Conservation (phyloP, 2,888 invertebrate species). For the Elaeidobius kamerunicus region DNA sequence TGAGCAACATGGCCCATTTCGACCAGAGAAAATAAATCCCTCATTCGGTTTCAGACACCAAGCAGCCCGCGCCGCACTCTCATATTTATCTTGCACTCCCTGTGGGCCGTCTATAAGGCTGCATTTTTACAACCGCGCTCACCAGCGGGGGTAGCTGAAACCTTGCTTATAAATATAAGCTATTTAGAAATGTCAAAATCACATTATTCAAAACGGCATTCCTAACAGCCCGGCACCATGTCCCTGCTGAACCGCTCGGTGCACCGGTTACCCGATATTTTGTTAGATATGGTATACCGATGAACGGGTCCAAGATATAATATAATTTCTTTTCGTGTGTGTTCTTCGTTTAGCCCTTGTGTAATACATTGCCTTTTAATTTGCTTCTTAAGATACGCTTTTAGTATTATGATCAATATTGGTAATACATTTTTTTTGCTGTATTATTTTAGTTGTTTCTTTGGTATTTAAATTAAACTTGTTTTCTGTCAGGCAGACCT, state of each 20-base stretch:
- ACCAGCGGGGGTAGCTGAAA: conserved; percentile 40
- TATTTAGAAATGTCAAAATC: conserved; percentile 45
- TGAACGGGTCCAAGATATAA: too few species aligned
- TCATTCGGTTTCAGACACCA: conserved; percentile 2
- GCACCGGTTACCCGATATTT: conserved; percentile 24
- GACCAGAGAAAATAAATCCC: conserved; percentile 6
- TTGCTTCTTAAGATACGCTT: too few species aligned
- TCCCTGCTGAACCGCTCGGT: conserved; percentile 4
- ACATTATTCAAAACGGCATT: conserved; percentile 44
- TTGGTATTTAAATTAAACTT: too few species aligned
- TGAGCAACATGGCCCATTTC: not conserved
- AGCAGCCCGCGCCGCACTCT: conserved; percentile 13
- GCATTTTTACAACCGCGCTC: conserved; percentile 37
- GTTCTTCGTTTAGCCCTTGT: too few species aligned
- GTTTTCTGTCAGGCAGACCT: too few species aligned
- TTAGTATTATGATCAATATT: too few species aligned
- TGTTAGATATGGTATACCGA: conserved; percentile 20
- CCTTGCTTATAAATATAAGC: conserved; percentile 39
- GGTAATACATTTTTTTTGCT: too few species aligned
- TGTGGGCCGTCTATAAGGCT: conserved; percentile 29
- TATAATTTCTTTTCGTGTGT: too few species aligned
- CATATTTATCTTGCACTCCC: conserved; percentile 30
- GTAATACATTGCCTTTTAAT: conserved; percentile 2
- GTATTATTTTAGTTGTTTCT: too few species aligned
- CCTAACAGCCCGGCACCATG: conserved; percentile 30